Evolutionary conservation across 2,797 vertebrate species (phyloP).

Genomic region (Mormyrus proboscirostris): DNA sequence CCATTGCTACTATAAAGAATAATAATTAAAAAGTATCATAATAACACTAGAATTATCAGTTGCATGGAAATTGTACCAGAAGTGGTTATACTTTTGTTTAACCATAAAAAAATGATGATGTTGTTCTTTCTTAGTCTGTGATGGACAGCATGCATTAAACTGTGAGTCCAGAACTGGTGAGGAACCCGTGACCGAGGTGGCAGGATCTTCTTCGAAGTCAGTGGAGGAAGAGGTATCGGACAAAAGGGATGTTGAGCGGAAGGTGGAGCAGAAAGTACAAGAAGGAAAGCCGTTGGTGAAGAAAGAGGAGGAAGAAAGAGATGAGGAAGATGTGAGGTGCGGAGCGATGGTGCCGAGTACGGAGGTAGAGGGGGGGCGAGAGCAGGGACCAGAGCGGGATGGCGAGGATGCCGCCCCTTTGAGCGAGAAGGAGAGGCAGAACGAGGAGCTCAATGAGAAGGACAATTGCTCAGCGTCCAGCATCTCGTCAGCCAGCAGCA

Average conservation of each 20-base stretch:
- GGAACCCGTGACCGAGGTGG: slow-evolving; percentile 34
- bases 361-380: slow-evolving; percentile 62
- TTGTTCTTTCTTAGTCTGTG: slow-evolving; percentile 34
- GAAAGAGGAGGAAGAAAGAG: slow-evolving; percentile 32
- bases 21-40: neutral
- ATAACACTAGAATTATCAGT: neutral
- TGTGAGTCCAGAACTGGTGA: slow-evolving; percentile 51
- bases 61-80: neutral
- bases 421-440: slow-evolving; percentile 94
- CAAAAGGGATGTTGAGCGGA: slow-evolving; percentile 16
- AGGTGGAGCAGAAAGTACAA: slow-evolving; percentile 16
- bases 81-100: slow-evolving; percentile 17
- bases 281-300: slow-evolving; percentile 7
- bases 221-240: slow-evolving; percentile 27
- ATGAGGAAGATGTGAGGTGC: slow-evolving; percentile 27
- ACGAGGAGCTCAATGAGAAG: slow-evolving; percentile 94
- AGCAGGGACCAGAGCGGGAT: slow-evolving; percentile 66
- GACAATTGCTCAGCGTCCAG: slow-evolving; percentile 97
- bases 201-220: slow-evolving; percentile 1
- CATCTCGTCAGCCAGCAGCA: slow-evolving; percentile 95
- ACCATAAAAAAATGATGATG: slow-evolving; percentile 44
- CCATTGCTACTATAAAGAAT: neutral
- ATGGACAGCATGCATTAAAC: slow-evolving; percentile 55
- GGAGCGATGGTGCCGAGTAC: slow-evolving; percentile 50
- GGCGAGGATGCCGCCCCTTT: slow-evolving; percentile 72